These are phyloP conservation scores for Pluvianellus socialis DNA, from an alignment of 2,113 vertebrate species.

Conservation along the genomic window DNA sequence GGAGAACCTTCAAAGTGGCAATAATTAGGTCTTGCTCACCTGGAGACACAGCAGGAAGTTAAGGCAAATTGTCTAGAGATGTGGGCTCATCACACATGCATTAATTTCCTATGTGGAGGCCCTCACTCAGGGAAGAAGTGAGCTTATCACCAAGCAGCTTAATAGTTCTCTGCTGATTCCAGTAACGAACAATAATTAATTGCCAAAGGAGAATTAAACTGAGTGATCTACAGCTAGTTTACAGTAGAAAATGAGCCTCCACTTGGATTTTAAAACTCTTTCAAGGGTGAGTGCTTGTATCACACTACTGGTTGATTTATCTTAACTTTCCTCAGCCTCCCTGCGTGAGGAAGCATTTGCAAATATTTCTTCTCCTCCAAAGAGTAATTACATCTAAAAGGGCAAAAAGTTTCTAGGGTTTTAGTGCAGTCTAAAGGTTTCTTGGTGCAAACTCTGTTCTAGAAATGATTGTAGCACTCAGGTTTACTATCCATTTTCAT, in stretches of 20 bases:
- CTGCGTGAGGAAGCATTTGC: neutral
- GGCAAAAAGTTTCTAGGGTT: neutral
- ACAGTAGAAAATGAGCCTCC: neutral
- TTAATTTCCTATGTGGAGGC: neutral
- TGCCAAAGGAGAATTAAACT: neutral
- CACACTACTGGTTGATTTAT: neutral
- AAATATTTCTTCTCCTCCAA: neutral
- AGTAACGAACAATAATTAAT: neutral
- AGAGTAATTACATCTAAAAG: neutral
- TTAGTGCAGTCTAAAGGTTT: neutral
- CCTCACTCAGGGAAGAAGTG: neutral
- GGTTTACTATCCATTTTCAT: constrained; percentile 36
- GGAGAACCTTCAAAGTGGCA: neutral
- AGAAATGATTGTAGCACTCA: neutral
- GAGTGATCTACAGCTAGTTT: neutral
- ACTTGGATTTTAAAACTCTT: neutral
- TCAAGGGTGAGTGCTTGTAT: neutral
- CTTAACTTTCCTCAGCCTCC: neutral
- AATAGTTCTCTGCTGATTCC: neutral
- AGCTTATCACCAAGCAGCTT: neutral
- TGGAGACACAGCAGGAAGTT: neutral
- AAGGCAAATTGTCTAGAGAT: neutral
- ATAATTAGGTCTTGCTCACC: neutral
- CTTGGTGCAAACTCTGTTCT: neutral
- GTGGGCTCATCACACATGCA: neutral